A percentile compares a stretch with the other conserved stretches of the same genome.
phyloP scores from a whole-genome alignment of 2,888 invertebrate genomes.

The Trichopria drosophilae region DNA sequence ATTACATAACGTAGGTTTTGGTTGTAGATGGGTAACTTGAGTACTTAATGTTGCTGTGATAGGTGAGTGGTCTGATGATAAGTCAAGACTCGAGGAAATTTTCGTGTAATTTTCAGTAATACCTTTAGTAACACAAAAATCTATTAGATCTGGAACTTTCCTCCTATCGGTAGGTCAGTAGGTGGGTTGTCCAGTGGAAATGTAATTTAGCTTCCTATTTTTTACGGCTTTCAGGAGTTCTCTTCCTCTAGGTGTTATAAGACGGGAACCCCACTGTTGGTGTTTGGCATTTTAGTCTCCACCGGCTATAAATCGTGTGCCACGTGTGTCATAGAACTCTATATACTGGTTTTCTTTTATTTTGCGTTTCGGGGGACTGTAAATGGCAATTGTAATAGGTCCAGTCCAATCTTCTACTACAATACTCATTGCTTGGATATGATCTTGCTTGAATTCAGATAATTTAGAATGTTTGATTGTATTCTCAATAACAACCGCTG shows the following conservation, averaged over 20 bases:
- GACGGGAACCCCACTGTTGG: conserved; percentile 8
- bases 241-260: conserved; percentile 15
- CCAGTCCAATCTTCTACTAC: background rate
- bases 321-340: conserved; percentile 27
- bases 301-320: conserved; percentile 29
- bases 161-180: conserved; percentile 25
- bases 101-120: background rate
- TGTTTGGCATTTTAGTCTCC: conserved; percentile 37
- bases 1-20: conserved; percentile 4
- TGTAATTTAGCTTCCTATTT: background rate
- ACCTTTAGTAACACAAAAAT: background rate
- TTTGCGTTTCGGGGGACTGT: background rate
- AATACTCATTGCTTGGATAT: conserved; percentile 4
- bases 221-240: conserved; percentile 5
- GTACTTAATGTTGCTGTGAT: background rate
- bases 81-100: background rate
- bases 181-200: conserved; percentile 34
- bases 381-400: conserved; percentile 25
- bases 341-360: background rate
- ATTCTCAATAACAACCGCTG: conserved; percentile 16
- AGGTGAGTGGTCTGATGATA: conserved; percentile 5
- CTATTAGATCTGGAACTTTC: conserved; percentile 4
- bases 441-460: background rate
- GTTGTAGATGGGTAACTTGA: no score
- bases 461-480: conserved; percentile 5